phyloP scores from a whole-genome alignment of 92 coral and sea anemone species.

The Phenganax stokvisi region DNA sequence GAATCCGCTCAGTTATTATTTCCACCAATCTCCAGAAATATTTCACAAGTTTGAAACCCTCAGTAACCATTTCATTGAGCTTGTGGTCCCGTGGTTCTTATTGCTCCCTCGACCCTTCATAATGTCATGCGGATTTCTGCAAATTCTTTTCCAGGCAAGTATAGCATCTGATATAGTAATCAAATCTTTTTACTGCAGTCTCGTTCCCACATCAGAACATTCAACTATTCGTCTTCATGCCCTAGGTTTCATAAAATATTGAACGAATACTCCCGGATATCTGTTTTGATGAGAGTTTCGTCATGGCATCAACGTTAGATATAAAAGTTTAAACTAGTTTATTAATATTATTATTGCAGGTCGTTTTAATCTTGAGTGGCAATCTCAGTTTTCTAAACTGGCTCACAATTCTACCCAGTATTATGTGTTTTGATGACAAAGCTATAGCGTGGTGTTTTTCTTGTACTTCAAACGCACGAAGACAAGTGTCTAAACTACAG shows the following conservation, averaged over 20 bases:
- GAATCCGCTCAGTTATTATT: conserved; percentile 83
- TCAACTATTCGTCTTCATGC: no score
- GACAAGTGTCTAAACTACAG: conserved; percentile 58
- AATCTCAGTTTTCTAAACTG: conserved; percentile 94
- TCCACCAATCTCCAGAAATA: conserved; percentile 95
- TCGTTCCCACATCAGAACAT: no score
- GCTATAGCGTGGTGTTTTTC: conserved; percentile 71
- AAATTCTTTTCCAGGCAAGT: conserved; percentile 74
- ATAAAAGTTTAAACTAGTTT: no score
- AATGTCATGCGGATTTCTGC: conserved; percentile 76
- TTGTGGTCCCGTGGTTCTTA: conserved; percentile 79
- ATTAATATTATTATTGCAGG: conserved; percentile 36
- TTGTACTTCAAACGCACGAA: conserved; percentile 57
- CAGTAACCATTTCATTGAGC: conserved; percentile 80
- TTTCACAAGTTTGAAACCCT: conserved; percentile 95
- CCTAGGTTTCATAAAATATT: no score
- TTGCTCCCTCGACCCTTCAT: conserved; percentile 69
- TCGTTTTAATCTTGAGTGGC: conserved; percentile 81
- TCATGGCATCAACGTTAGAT: no score
- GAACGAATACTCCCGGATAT: no score
- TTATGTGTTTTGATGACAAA: conserved; percentile 92
- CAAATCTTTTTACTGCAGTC: background rate
- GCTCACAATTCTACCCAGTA: conserved; percentile 93
- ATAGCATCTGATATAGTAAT: background rate
- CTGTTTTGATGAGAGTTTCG: no score